Percentiles rank a stretch among this genome's conserved stretches.
These are phyloP conservation scores for Coecobrya sp. DNA, from an alignment of 2,888 invertebrate genomes.

Conservation along the genomic window DNA sequence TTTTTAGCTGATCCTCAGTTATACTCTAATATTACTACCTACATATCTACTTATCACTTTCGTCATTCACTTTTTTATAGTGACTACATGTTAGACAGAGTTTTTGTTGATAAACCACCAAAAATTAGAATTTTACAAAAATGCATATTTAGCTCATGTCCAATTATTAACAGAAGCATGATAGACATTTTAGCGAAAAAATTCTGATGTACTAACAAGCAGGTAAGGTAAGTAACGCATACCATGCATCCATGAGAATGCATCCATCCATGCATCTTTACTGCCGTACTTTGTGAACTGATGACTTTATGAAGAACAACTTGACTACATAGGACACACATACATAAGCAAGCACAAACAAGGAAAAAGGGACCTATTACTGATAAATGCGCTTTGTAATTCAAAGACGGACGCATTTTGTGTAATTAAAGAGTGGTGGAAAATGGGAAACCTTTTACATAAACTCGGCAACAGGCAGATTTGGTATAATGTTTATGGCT, in stretches of 20 bases:
- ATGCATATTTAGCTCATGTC: no score
- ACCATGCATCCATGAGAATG: neutral
- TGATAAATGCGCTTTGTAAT: neutral
- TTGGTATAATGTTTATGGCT: neutral
- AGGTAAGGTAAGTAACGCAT: neutral
- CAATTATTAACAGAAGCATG: no score
- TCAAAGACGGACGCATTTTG: neutral
- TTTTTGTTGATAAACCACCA: no score
- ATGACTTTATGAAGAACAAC: neutral
- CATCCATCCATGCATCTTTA: neutral
- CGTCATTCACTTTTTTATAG: no score
- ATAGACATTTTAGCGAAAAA: no score
- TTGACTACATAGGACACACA: neutral
- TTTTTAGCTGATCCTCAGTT: no score
- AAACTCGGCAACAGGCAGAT: neutral
- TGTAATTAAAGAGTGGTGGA: slow-evolving; percentile 13
- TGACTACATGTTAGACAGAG: no score
- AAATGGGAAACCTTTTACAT: slow-evolving; percentile 25
- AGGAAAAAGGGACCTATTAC: neutral
- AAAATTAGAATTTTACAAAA: no score
- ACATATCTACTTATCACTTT: no score
- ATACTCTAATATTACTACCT: no score
- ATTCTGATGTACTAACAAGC: neutral
- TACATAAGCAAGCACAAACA: neutral
- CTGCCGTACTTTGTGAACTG: neutral